phyloP scores from a whole-genome alignment of 2,888 invertebrate species.

The Cactoblastis cactorum region DNA sequence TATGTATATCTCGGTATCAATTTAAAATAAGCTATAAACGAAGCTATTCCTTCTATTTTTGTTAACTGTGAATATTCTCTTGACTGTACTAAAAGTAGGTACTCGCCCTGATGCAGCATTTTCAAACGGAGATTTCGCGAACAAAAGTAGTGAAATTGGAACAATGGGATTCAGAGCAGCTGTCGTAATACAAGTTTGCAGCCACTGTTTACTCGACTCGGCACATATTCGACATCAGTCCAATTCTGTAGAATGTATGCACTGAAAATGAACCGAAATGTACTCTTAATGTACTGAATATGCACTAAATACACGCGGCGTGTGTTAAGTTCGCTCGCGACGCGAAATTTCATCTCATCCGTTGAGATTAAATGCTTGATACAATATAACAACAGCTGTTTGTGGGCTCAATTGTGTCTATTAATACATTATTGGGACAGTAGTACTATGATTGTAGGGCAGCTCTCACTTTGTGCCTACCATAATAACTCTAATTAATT shows the following conservation, averaged over 20 bases:
- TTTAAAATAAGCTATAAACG: no score
- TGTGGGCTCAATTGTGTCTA: slow-evolving; percentile 22
- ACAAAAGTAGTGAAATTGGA: slow-evolving; percentile 45
- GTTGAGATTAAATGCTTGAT: slow-evolving; percentile 21
- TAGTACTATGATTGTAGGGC: slow-evolving; percentile 14
- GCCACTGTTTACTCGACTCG: slow-evolving; percentile 37
- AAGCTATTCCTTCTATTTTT: no score
- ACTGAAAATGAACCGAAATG: no score
- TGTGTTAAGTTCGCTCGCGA: background rate
- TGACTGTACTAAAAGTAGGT: slow-evolving; percentile 29
- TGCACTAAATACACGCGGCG: slow-evolving; percentile 7
- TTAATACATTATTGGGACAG: slow-evolving; percentile 23
- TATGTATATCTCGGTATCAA: no score
- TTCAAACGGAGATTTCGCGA: slow-evolving; percentile 37
- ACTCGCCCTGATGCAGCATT: slow-evolving; percentile 53
- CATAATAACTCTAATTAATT: background rate
- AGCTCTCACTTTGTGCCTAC: background rate
- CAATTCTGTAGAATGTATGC: slow-evolving; percentile 18
- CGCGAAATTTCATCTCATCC: slow-evolving; percentile 8
- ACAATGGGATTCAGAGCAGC: slow-evolving; percentile 53
- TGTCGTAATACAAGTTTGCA: slow-evolving; percentile 48
- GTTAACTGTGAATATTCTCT: no score
- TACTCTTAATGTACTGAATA: slow-evolving; percentile 17
- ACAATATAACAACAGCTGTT: slow-evolving; percentile 29
- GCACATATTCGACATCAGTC: slow-evolving; percentile 38